Evolutionary conservation across 2,797 vertebrate genomes (phyloP).

Genomic region (Rallus crepitans): DNA sequence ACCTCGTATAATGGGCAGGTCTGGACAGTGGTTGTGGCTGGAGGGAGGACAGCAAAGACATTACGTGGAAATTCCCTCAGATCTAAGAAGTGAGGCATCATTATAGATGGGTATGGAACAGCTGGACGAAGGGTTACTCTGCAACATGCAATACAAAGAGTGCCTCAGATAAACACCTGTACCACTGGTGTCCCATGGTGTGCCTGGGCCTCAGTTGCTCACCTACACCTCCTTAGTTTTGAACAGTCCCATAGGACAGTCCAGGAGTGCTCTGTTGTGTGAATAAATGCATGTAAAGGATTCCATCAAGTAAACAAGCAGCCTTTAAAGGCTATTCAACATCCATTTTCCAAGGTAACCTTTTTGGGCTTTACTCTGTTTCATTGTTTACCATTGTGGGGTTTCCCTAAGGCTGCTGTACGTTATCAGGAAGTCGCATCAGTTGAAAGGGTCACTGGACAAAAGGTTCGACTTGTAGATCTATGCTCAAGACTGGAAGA

Average conservation of each 20-base stretch:
- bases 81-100: not conserved
- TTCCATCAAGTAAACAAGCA: not conserved
- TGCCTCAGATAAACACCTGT: rapidly evolving
- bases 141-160: not conserved
- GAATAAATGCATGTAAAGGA: not conserved
- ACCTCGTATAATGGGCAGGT: not conserved
- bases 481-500: not conserved
- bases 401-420: not conserved
- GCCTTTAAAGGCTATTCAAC: not conserved
- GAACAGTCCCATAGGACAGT: not conserved
- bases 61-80: not conserved
- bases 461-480: not conserved
- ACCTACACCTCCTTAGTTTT: not conserved
- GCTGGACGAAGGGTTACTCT: not conserved
- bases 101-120: not conserved
- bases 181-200: not conserved
- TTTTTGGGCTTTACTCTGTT: not conserved
- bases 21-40: not conserved
- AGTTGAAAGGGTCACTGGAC: not conserved
- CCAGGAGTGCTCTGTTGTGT: not conserved
- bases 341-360: not conserved
- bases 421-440: not conserved
- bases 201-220: not conserved
- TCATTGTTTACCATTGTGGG: not conserved
- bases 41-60: not conserved